Conservation (phyloP, 2,113 vertebrate species). For the Anguilla rostrata region DNA sequence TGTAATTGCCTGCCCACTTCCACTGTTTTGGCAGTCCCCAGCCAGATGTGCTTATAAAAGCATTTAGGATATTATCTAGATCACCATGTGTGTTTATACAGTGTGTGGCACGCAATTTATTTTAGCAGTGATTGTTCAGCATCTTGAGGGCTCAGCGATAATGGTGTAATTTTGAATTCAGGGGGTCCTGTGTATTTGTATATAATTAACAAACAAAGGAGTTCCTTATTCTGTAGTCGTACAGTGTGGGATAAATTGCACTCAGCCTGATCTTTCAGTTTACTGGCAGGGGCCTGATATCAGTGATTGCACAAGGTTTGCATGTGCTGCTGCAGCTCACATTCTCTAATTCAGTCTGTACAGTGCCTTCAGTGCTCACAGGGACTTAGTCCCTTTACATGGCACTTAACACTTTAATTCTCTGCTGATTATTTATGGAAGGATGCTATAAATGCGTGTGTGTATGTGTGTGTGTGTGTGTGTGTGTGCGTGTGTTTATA, state of each 20-base stretch:
- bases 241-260: not conserved
- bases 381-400: not conserved
- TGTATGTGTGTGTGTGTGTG: not conserved
- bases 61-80: not conserved
- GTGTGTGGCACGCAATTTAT: not conserved
- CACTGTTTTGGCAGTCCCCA: not conserved
- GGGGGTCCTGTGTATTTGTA: slow-evolving; percentile 5
- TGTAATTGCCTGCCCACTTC: not conserved
- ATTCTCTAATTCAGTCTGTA: not conserved
- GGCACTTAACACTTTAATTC: not conserved
- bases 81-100: not conserved
- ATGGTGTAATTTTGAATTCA: not conserved
- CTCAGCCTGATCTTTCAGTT: not conserved
- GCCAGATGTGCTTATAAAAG: not conserved
- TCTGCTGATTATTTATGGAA: not conserved
- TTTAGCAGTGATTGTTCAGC: not conserved
- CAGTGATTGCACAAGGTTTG: not conserved
- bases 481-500: not conserved
- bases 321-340: not conserved
- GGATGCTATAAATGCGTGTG: not conserved
- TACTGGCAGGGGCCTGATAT: not conserved
- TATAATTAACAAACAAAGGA: slow-evolving; percentile 4
- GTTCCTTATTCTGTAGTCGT: not conserved
- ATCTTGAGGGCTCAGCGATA: not conserved
- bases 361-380: not conserved